Percentiles rank a stretch among this genome's conserved stretches.
Conservation (phyloP, 2,113 vertebrate genomes). For the Syngnathus typhle region DNA sequence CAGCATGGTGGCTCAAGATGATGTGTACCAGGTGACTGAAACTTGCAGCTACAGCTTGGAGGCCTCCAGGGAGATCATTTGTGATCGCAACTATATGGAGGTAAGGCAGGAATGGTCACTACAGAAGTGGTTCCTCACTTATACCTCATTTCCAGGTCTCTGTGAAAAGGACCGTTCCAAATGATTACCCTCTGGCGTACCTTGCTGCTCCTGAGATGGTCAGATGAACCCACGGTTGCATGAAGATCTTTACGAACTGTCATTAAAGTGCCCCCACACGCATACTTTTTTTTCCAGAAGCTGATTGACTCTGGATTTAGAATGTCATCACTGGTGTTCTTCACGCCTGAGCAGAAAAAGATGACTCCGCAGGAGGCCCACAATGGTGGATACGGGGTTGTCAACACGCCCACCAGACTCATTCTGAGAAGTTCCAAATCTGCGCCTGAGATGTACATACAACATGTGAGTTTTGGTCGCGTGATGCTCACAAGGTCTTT, state of each 20-base stretch:
- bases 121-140: too few species aligned
- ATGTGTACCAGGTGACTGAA: conserved; percentile 47
- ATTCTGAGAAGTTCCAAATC: conserved; percentile 47
- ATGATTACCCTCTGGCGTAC: conserved; percentile 37
- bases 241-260: neutral
- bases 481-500: neutral
- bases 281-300: conserved; percentile 4
- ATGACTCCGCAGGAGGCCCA: conserved; percentile 55
- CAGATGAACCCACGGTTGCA: neutral
- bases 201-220: conserved; percentile 19
- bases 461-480: conserved; percentile 46
- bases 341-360: conserved; percentile 44
- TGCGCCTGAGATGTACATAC: conserved; percentile 44
- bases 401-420: conserved; percentile 49
- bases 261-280: neutral
- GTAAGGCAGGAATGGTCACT: conserved; percentile 29
- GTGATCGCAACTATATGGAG: conserved; percentile 65
- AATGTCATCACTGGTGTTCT: conserved; percentile 56
- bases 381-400: conserved; percentile 54
- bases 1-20: conserved; percentile 17
- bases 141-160: conserved; percentile 68
- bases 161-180: conserved; percentile 56
- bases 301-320: conserved; percentile 24
- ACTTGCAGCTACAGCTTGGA: conserved; percentile 52
- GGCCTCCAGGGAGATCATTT: conserved; percentile 68